These are phyloP conservation scores for Pseudococcus viburni DNA, from an alignment of 2,888 invertebrate genomes.

Conservation along the genomic window DNA sequence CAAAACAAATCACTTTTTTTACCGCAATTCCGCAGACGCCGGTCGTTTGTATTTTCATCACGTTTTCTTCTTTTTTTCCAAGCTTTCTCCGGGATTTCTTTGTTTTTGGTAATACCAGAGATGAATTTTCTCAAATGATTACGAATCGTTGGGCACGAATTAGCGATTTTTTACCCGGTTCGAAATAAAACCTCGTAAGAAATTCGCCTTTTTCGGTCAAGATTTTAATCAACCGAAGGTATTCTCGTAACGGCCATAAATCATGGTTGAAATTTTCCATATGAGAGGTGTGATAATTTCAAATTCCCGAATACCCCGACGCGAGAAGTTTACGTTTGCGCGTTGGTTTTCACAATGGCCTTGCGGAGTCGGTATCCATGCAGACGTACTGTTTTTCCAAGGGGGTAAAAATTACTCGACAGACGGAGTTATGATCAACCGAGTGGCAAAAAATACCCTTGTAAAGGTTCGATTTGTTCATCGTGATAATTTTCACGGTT, in stretches of 20 bases:
- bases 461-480: not conserved
- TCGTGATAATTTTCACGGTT: not conserved
- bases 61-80: not conserved
- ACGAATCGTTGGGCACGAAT: slow-evolving; percentile 13
- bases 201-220: not conserved
- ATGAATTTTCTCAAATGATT: not conserved
- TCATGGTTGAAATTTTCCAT: not conserved
- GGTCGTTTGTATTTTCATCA: slow-evolving; percentile 20
- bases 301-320: not conserved
- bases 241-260: not conserved
- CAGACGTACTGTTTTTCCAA: not conserved
- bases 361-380: not conserved
- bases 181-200: not conserved
- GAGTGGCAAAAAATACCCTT: not conserved
- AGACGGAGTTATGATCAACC: not conserved
- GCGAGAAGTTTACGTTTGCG: not conserved
- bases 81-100: not conserved
- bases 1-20: slow-evolving; percentile 19
- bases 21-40: not conserved
- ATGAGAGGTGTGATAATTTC: not conserved
- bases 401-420: no score
- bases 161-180: not conserved
- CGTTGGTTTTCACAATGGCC: not conserved
- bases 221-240: not conserved
- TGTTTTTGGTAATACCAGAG: not conserved